Conservation (phyloP, 2,113 vertebrate genomes). For the Odobenus rosmarus region DNA sequence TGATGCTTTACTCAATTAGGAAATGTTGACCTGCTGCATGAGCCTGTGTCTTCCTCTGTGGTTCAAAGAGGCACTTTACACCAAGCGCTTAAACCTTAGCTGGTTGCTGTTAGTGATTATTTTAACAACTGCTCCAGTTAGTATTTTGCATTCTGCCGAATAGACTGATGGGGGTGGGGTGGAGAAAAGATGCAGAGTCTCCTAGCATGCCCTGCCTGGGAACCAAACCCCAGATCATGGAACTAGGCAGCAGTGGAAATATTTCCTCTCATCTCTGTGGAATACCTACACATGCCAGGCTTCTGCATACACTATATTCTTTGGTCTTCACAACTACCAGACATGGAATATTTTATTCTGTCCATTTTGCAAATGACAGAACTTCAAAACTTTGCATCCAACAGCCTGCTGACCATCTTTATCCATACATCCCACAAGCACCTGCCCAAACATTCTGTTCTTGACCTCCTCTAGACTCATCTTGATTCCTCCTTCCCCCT, state of each 20-base stretch:
- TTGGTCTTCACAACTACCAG: background rate
- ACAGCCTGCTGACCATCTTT: background rate
- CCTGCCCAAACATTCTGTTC: background rate
- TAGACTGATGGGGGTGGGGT: background rate
- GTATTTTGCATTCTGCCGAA: background rate
- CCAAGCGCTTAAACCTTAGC: background rate
- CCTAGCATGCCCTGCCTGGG: background rate
- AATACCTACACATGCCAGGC: background rate
- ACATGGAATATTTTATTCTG: background rate
- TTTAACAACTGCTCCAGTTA: background rate
- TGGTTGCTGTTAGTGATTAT: background rate
- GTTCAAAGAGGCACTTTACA: background rate
- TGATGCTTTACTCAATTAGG: slow-evolving; percentile 23
- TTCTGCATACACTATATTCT: background rate
- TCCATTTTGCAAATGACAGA: background rate
- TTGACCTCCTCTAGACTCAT: background rate
- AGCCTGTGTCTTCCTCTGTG: background rate
- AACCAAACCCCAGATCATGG: background rate
- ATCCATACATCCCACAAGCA: background rate
- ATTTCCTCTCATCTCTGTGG: background rate
- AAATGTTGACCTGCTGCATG: background rate
- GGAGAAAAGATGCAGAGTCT: background rate
- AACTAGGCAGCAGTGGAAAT: background rate
- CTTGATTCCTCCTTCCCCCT: background rate
- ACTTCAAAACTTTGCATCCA: background rate